Conservation (phyloP, 2,113 vertebrate species). For the Mustelus asterias region DNA sequence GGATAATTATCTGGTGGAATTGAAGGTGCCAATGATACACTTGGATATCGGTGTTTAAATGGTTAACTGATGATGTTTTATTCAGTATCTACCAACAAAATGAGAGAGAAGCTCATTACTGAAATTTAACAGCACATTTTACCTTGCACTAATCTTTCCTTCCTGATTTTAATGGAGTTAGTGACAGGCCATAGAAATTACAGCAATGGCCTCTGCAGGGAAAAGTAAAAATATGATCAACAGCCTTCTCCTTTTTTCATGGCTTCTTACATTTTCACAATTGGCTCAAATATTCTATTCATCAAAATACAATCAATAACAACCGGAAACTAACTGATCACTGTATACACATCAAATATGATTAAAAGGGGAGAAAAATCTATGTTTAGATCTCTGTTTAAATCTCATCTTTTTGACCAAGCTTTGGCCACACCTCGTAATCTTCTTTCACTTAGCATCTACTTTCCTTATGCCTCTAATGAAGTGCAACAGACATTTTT, state of each 20-base stretch:
- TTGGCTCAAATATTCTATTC: not conserved
- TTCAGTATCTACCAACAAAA: not conserved
- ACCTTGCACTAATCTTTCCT: not conserved
- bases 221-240: not conserved
- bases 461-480: not conserved
- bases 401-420: not conserved
- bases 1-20: not conserved
- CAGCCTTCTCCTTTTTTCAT: not conserved
- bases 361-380: not conserved
- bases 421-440: not conserved
- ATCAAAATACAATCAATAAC: not conserved
- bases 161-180: not conserved
- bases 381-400: not conserved
- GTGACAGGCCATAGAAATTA: not conserved
- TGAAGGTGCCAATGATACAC: not conserved
- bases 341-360: not conserved
- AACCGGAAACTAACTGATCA: not conserved
- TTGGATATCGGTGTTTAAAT: not conserved
- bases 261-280: not conserved
- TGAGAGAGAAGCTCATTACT: not conserved
- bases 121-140: not conserved
- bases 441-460: not conserved
- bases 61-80: not conserved
- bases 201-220: not conserved
- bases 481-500: not conserved